Evolutionary conservation across 2,113 vertebrate species (phyloP), one percentile per base, ranked within the genome.

Genomic region (Panthera tigris): DNA sequence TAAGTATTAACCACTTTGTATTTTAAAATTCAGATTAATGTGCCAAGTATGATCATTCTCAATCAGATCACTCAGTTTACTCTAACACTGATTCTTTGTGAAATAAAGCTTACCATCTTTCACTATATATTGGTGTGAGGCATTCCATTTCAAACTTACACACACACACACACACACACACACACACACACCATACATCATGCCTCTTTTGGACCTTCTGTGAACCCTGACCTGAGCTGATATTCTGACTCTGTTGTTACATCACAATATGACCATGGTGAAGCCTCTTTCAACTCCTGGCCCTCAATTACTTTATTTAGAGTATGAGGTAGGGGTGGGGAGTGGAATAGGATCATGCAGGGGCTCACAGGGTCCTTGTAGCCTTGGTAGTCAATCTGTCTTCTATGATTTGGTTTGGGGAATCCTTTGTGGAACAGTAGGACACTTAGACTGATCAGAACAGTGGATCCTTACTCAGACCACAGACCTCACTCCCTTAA

Each of bases 21-120:
- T 81, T 89, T 96, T 85, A 31, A 95, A 95, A 85, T 55, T 71
- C 78, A 91, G 48, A 83, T 41, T n/a, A 65, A 93, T 71, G 10
- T 68, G 31, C 45, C 69, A 89, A 57, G 45, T 27, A 13, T 36
- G 5, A 55, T 69, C 48, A 52, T 45, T 92, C 81, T 66, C 69
- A 52, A 65, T 83, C 48, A 50, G 41, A 41, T 81, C 45, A 65
- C 61, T 85, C 15, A 4, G 15, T 71, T 90, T 84, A 69, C 41
- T 41, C 14, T 33, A 48, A 91, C 33, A 69, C 33, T 23, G 63
- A 19, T 65, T 90, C 19, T 86, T 27, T n/a, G 36, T 25, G 19
- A 73, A 92, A 80, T 65, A n/a, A 87, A 85, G 41, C 71, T 83
- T 52, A 31, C 39, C 31, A 10, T 78, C 25, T 69, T 96, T 66